Conservation (phyloP, 2,888 invertebrate genomes). For the Troides helena region DNA sequence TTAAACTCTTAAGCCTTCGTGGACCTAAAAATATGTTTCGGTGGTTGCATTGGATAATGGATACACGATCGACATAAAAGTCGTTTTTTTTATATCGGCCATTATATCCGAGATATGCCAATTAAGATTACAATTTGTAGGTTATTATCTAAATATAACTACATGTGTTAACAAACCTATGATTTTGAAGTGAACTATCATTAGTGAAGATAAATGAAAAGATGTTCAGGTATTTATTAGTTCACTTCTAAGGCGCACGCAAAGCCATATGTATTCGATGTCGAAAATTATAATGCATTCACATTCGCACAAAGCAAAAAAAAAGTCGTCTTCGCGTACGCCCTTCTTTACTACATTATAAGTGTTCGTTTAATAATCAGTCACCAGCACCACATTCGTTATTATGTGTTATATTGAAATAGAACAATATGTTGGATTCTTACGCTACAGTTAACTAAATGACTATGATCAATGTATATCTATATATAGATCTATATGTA, state of each 20-base stretch:
- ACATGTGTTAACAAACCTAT: neutral
- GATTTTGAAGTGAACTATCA: neutral
- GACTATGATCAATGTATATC: constrained; percentile 57
- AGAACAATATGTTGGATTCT: constrained; percentile 51
- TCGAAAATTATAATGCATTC: constrained; percentile 29
- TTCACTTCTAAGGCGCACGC: constrained; percentile 50
- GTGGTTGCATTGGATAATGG: too few relatives aligned
- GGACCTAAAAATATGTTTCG: too few relatives aligned
- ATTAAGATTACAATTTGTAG: too few relatives aligned
- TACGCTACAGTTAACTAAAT: constrained; percentile 70
- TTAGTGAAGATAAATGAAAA: neutral
- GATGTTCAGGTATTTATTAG: neutral
- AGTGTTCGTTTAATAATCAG: constrained; percentile 32
- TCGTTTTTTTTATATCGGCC: too few relatives aligned
- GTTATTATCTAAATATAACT: too few relatives aligned
- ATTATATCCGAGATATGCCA: too few relatives aligned
- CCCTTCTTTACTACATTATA: constrained; percentile 37
- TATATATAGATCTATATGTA: constrained; percentile 66
- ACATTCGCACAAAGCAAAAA: constrained; percentile 45
- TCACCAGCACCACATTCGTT: constrained; percentile 34
- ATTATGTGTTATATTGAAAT: constrained; percentile 45
- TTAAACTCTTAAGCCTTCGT: too few relatives aligned
- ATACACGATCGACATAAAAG: too few relatives aligned
- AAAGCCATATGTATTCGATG: constrained; percentile 51
- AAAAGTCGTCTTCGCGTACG: constrained; percentile 63